These are phyloP conservation scores for Remorina albescens DNA, from an alignment of 2,797 vertebrate genomes.

Conservation along the genomic window DNA sequence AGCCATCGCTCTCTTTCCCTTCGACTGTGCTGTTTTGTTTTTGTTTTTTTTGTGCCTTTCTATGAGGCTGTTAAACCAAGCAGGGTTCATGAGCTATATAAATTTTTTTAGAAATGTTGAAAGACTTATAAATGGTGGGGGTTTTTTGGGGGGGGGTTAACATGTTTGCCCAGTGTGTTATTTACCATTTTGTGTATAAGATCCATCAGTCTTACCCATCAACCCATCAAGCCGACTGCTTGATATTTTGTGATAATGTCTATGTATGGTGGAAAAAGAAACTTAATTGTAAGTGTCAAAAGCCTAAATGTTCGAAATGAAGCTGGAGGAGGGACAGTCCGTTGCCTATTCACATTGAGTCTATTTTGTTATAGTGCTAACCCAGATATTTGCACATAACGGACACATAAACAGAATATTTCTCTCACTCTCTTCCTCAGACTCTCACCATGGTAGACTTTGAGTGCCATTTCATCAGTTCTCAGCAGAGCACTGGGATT, in stretches of 20 bases:
- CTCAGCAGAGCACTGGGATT: slow-evolving; percentile 57
- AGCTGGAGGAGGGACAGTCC: slow-evolving; percentile 4
- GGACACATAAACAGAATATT: slow-evolving; percentile 16
- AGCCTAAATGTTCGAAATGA: slow-evolving; percentile 31
- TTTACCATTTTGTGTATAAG: not conserved
- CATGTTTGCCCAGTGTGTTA: not conserved
- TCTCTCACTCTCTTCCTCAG: slow-evolving; percentile 28
- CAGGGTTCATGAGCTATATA: not conserved
- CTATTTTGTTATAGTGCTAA: slow-evolving; percentile 40
- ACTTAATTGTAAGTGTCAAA: too few relatives aligned
- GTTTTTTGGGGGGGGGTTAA: too few relatives aligned
- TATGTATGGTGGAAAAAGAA: slow-evolving; percentile 12
- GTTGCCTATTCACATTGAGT: slow-evolving; percentile 22
- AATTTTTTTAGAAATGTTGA: not conserved
- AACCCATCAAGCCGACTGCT: too few relatives aligned
- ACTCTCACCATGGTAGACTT: slow-evolving; percentile 57
- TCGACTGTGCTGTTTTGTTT: not conserved
- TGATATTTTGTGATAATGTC: slow-evolving; percentile 58
- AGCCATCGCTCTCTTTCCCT: not conserved
- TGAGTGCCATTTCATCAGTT: slow-evolving; percentile 66
- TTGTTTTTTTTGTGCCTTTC: not conserved
- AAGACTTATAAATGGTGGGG: not conserved
- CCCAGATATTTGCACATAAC: slow-evolving; percentile 49
- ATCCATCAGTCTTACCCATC: too few relatives aligned
- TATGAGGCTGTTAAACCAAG: not conserved